Evolutionary conservation across 2,113 vertebrate genomes (phyloP), one percentile per base, ranked within the genome.

Genomic region (Ploceus nigricollis): DNA sequence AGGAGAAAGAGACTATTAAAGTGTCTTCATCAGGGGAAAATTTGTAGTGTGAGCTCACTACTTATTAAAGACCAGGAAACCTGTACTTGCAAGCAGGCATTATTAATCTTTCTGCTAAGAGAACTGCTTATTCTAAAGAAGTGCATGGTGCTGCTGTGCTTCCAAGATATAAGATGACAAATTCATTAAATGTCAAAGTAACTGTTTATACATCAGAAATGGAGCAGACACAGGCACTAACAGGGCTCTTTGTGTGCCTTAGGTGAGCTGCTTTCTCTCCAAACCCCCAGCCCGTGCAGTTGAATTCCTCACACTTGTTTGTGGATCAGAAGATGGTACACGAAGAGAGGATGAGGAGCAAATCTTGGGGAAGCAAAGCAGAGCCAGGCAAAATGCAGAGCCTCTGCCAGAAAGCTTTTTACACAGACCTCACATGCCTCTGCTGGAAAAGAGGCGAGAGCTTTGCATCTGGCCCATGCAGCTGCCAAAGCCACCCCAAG

Each of bases 401-500:
- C 18, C 80, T 75, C n/a, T 93, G 94, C 96, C 94, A 97, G 90
- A 30, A 90, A 89, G 93, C 92, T 92, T 95, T 96, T 84, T 90
- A 72, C 82, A 89, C 93, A 95, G 96, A 76, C 86, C 94, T 97
- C 90, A 76, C 89, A 94, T 89, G 94, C 82, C 90, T 96, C 50
- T 89, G 95, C 92, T 96, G 88, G 83, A 95, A 75, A 90, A 90
- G 90, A 96, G 88, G 76, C 35, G 19, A 94, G 88, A 96, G 93
- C 95, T 93, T 57, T 95, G 95, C 96, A 97, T 96, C 96, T 96
- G 96, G 88, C 82, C 81, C 27, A 9, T 39, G 86, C 80, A 89
- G 94, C 96, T 97, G 96, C 96, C 96, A 97, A 87, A 94, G 94
- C 82, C 95, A 93, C 95, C 95, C 92, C 96, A 96, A 94, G 96